Evolutionary conservation across 2,113 vertebrate genomes (phyloP), one percentile per base, ranked within the genome.

Genomic region (Erythrocebus patas): DNA sequence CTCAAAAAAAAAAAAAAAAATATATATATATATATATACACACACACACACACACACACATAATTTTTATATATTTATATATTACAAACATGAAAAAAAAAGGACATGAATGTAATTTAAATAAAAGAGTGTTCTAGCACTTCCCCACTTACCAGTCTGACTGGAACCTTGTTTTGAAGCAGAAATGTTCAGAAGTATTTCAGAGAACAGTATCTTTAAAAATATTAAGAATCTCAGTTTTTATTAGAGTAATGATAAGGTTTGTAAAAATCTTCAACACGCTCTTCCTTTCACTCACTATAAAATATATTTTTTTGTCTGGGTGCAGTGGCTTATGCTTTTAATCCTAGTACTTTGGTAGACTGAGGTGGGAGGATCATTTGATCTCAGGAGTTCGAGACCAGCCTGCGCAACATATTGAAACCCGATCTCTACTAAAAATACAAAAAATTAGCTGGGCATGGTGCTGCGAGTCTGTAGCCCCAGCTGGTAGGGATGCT

Each of bases 161-260:
- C 23, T 13, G 43, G 25, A 86, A 82, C 12, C 72, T 96, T 94
- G 85, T 80, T 95, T 80, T 40, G 55, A 75, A 80, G 76, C 12
- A 75, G 40, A 81, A 85, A 73, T 75, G 40, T 73, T 70, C n/a
- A 68, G 40, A 85, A 72, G 12, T 81, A 45, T 91, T 94, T 97
- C 84, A 75, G 38, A 84, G 48, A 38, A 81, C 30, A 75, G 30
- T 45, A 10, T 87, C 78, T 23, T 91, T 32, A 93, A 45, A 73
- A 80, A 73, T 79, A 64, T 7, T 76, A 70, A 81, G 68, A 52
- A 81, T 14, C 68, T 22, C 17, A 18, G 3, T 86, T 70, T 81
- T 80, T 61, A 23, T 90, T 87, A 88, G 89, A 32, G n/a, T 68
- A 43, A 70, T 91, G 43, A 55, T 38, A 66, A 8, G 17, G 27